Evolutionary conservation across 1,140 invertebrate genomes (phyloP), one percentile per base, ranked within the genome.

Genomic region (Archivesica marissinica): DNA sequence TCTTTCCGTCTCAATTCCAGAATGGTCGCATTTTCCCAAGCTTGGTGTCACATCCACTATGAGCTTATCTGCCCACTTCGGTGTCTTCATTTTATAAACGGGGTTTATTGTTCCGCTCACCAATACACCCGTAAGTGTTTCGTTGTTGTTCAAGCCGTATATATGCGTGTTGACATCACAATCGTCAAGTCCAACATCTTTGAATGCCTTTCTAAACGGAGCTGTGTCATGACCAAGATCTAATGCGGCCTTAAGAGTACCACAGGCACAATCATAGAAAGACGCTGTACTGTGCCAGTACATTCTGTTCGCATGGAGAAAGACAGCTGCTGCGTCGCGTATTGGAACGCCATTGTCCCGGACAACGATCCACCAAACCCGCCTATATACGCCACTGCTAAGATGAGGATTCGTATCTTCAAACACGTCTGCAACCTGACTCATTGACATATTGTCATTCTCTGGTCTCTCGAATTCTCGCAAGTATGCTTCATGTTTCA

Each of bases 201-300:
- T 23, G 54, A 89, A 88, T 7, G 85, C 88, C 7, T 38, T n/a
- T 1, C 38, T 52, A 56, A 79, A 86, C 4, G 66, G 76, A 11
- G 47, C 44, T 9, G 70, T 78, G 7, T 77, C 66, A 47, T 52
- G 41, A 2, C 89, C 89, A 50, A 88, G 56, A 54, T 88, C 87
- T 15, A 85, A 52, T 20, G 89, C 89, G 2, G 89, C 78, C 39
- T 87, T 87, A 39, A 85, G 74, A 25, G 88, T 56, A 35, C 86
- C 89, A 84, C 89, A 90, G 2, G 87, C 78, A 3, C 74, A 88
- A 0, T 75, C 72, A 17, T 50, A 50, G 54, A 87, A 89, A 17
- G 41, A 74, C 3, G 77, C 85, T 35, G 76, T 85, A 15, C 56
- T 79, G 38, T 86, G 81, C 89, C 89, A 90, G 77, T 89, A 90